These are phyloP conservation scores for Actinia equina DNA, from an alignment of 64 coral and sea anemone species.

Conservation along the genomic window DNA sequence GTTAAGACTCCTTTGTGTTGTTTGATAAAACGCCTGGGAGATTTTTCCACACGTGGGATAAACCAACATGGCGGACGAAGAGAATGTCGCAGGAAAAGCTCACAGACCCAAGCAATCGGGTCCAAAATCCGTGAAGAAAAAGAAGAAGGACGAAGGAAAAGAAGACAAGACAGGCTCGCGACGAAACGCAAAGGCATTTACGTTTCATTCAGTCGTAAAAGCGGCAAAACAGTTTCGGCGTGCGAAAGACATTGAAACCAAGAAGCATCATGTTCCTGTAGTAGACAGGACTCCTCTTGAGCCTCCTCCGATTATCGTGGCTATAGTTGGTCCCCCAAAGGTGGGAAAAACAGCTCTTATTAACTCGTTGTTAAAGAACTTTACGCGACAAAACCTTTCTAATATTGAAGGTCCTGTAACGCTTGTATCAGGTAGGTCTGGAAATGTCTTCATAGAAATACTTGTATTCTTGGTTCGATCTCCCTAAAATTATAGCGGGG, in stretches of 20 bases:
- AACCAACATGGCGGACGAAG: constrained; percentile 91
- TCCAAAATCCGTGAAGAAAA: constrained; percentile 85
- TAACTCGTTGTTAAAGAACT: constrained; percentile 94
- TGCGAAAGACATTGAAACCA: constrained; percentile 84
- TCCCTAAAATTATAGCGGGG: neutral
- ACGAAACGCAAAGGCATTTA: constrained; percentile 80
- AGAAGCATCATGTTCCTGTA: constrained; percentile 78
- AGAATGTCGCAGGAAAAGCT: constrained; percentile 41
- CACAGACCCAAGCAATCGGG: constrained; percentile 84
- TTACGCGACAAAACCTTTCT: constrained; percentile 85
- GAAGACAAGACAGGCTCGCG: constrained; percentile 33
- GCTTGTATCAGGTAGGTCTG: constrained; percentile 83
- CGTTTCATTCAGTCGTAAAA: constrained; percentile 72
- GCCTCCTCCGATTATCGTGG: constrained; percentile 81
- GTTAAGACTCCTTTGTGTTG: neutral
- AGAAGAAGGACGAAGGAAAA: constrained; percentile 47
- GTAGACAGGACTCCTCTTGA: constrained; percentile 92
- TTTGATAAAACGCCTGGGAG: constrained; percentile 34
- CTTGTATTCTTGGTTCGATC: neutral
- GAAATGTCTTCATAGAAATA: neutral
- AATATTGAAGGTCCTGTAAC: constrained; percentile 88
- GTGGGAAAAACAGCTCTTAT: constrained; percentile 95
- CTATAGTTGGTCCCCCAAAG: constrained; percentile 89
- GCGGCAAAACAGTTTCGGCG: constrained; percentile 85
- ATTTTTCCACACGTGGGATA: constrained; percentile 11